A percentile compares a stretch with the other conserved stretches of the same genome.
Conservation (phyloP, 2,113 vertebrate genomes). For the Origma solitaria region DNA sequence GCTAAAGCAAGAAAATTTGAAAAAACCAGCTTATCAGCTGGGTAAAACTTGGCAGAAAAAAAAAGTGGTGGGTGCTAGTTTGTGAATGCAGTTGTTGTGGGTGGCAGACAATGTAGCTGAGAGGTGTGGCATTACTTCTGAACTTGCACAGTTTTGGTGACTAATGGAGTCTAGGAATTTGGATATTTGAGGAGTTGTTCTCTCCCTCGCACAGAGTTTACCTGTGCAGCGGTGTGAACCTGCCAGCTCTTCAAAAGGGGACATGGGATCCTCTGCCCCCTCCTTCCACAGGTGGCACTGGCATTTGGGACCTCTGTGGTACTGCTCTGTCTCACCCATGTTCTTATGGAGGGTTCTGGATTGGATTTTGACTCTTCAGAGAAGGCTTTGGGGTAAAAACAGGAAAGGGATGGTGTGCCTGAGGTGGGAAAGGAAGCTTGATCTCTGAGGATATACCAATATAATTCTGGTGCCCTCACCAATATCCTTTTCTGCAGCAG, state of each 20-base stretch:
- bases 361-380: background rate
- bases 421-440: background rate
- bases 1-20: background rate
- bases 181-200: background rate
- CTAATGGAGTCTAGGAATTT: background rate
- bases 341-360: background rate
- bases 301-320: background rate
- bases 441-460: background rate
- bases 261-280: background rate
- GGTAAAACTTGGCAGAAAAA: background rate
- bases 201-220: background rate
- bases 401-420: background rate
- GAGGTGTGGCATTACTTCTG: background rate
- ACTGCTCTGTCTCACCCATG: background rate
- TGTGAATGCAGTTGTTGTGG: rapidly evolving
- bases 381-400: background rate
- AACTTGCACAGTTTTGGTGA: background rate
- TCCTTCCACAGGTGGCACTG: background rate
- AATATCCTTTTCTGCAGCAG: background rate
- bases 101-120: background rate
- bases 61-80: background rate
- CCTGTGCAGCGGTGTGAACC: background rate
- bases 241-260: background rate
- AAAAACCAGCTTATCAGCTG: background rate
- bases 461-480: background rate